Base-by-base conservation (phyloP, 2,888 invertebrate species). In the Panzeria rudis region DNA sequence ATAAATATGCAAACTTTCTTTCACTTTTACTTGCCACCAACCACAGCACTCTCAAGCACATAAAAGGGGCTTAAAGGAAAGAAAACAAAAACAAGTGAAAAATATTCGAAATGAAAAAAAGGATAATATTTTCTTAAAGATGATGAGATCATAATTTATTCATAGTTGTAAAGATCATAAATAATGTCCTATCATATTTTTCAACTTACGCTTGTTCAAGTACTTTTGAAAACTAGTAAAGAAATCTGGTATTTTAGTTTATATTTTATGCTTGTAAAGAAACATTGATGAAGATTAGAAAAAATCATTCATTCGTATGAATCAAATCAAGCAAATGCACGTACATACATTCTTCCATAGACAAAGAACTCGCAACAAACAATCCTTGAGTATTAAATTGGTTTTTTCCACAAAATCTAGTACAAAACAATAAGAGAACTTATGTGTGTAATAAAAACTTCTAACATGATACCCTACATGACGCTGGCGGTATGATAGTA, bases 91-190 rank as follows among this genome's bases (percentile, higher is more conserved):
- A 44, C 35, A 56, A 23, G 17, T 52, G 6, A 41, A 20, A 35
- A 47, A 66, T 56, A 15, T 8, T 35, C 47, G 25, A 47, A 35
- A 35, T 25, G 20, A 25, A 47, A 11, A 64, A 69, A 66, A 59
- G 15, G 59, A 81, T 71, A 76, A 68, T 80, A 84, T 73, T 79
- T 82, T 82, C 85, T 85, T 85, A 76, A 85, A 82, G 85, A 82
- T 79, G 82, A 85, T 85, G 85, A 78, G 78, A 78, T 82, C 75
- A 85, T 85, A 75, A 82, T 79, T 85, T 85, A 85, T 85, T 85
- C 85, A 85, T 85, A 29, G 64, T 64, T 71, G 47, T 41, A 47
- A 35, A 77, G 77, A 82, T 79, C 78, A 75, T 79, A 81, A 81
- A 84, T 77, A 77, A 78, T 54, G 77, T 56, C 35, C 25, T 54